Evolutionary conservation across 2,888 invertebrate genomes (phyloP), one percentile per base, ranked within the genome.

Genomic region (Drosophila nigritarsus): DNA sequence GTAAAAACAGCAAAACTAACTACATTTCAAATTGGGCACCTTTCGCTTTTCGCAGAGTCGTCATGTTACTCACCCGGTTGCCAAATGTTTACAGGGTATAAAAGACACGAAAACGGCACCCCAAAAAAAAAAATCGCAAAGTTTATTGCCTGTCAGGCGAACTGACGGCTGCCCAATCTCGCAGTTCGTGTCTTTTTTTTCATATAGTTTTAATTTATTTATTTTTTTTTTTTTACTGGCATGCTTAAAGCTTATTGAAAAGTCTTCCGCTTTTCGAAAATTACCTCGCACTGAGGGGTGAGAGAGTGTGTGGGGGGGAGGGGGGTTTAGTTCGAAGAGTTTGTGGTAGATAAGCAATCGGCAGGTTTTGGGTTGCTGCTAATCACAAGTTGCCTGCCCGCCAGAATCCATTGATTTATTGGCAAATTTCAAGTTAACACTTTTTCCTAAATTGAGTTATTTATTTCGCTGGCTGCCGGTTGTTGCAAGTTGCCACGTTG

Each of bases 341-440:
- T 68, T 53, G 49, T 50, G 13, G 61, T 18, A 84, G 83, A 84
- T 84, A 78, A 80, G 88, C 83, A 85, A 80, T 82, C 85, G 77
- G 54, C 71, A 45, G 70, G 63, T 50, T 74, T 74, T 69, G 59
- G 68, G 24, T 50, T 64, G 69, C 63, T 78, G 88, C 86, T 83
- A 87, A 83, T 83, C 83, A 87, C 88, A 85, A 85, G 74, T 54
- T 76, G 76, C 62, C 66, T 72, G 67, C 70, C 71, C 58, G 75
- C 77, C 51, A 63, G 62, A 53, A 32, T 68, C 70, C 85, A 86
- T 87, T 86, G 86, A 86, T 86, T 86, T 86, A 86, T 86, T 84
- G 82, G 75, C 68, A 86, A 90, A 89, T 89, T 86, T 89, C 82
- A 87, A 86, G 89, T 89, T 86, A 86, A 86, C 90, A 89, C 90